A percentile compares a stretch with the other conserved stretches of the same genome.
Conservation (phyloP, 2,888 invertebrate species). For the Odontothrips loti region DNA sequence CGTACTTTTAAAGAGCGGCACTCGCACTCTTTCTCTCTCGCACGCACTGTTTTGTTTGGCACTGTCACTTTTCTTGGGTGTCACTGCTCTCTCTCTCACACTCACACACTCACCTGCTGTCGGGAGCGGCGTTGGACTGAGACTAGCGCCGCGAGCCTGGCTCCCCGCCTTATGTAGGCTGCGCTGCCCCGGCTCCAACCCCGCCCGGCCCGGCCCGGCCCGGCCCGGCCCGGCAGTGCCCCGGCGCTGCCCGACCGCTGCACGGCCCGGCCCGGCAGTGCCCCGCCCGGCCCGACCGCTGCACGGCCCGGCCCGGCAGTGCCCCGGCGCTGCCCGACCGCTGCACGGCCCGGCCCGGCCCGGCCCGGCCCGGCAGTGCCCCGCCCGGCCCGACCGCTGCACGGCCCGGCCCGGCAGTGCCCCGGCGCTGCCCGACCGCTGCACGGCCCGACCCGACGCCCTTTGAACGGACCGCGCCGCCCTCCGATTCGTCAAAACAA, state of each 20-base stretch:
- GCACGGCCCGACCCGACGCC: too few species aligned
- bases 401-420: neutral
- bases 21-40: neutral
- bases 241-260: too few species aligned
- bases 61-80: neutral
- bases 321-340: neutral
- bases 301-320: too few species aligned
- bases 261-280: too few species aligned
- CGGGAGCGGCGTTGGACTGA: neutral
- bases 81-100: neutral
- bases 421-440: too few species aligned
- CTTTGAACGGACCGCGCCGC: too few species aligned
- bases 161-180: neutral
- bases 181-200: neutral
- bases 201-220: neutral
- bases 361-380: neutral
- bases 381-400: neutral
- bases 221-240: neutral
- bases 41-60: neutral
- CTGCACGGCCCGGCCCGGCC: neutral
- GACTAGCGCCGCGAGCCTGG: neutral
- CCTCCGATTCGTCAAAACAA: too few species aligned
- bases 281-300: neutral
- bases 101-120: neutral
- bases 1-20: too few species aligned